These are phyloP conservation scores for Acronicta alni DNA, from an alignment of 2,888 invertebrate genomes.

Conservation along the genomic window DNA sequence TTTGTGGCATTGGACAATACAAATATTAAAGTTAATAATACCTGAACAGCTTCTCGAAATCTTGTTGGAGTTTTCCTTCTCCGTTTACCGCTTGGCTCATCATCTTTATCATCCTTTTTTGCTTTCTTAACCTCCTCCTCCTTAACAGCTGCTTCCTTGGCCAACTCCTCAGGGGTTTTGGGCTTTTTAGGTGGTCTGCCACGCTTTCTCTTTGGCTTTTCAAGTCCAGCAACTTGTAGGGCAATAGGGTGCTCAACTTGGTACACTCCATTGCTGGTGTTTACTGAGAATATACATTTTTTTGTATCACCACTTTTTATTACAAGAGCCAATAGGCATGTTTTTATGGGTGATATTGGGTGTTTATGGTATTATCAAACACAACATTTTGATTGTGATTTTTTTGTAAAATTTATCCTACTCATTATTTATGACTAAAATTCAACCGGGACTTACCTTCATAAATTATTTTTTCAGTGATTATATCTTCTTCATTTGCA, in stretches of 20 bases:
- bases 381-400: no score
- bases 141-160: constrained; percentile 65
- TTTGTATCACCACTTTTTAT: no score
- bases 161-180: constrained; percentile 77
- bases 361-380: no score
- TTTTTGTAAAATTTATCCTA: no score
- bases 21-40: constrained; percentile 53
- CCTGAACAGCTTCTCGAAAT: constrained; percentile 90
- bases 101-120: constrained; percentile 62
- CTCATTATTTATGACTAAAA: no score
- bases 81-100: constrained; percentile 89
- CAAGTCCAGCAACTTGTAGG: constrained; percentile 90
- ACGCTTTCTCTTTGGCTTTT: constrained; percentile 91
- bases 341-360: no score
- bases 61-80: constrained; percentile 91
- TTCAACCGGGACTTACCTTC: constrained; percentile 70
- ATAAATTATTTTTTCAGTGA: constrained; percentile 76
- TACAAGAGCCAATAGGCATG: no score
- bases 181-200: constrained; percentile 91
- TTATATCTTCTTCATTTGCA: constrained; percentile 64
- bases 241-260: constrained; percentile 91
- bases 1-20: no score
- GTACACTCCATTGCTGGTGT: constrained; percentile 90
- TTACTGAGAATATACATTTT: constrained; percentile 78
- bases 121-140: constrained; percentile 58